These are phyloP conservation scores for Borostomias antarcticus DNA, from an alignment of 2,797 vertebrate genomes.

Conservation along the genomic window DNA sequence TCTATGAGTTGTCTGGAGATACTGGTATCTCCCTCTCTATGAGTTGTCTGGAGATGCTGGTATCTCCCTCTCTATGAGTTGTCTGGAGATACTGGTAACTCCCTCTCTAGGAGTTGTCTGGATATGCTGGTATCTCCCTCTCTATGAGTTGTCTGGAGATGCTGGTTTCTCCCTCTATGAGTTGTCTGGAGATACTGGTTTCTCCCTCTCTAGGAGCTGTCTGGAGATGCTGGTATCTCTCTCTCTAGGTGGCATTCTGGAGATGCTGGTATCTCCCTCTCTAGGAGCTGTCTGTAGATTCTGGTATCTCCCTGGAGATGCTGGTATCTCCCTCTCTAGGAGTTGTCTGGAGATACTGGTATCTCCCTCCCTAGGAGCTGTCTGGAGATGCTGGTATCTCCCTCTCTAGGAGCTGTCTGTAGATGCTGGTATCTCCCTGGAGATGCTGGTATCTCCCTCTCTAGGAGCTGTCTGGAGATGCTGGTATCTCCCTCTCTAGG, in stretches of 20 bases:
- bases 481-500: no score
- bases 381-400: no score
- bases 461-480: no score
- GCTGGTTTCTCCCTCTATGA: constrained; percentile 32
- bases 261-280: no score
- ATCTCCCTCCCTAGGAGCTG: no score
- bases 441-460: no score
- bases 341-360: no score
- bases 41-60: constrained; percentile 1
- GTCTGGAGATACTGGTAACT: background rate
- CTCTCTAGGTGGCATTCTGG: background rate
- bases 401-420: no score
- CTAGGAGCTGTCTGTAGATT: background rate
- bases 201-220: background rate
- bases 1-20: constrained; percentile 9
- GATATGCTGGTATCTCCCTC: no score
- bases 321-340: no score
- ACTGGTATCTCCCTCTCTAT: constrained; percentile 33
- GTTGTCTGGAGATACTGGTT: background rate
- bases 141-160: background rate
- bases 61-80: background rate
- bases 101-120: background rate
- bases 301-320: no score
- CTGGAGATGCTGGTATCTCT: background rate
- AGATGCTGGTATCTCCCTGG: no score